A percentile compares a stretch with the other conserved stretches of the same genome.
Evolutionary conservation across 1,140 invertebrate genomes (phyloP).

Genomic region (Andricus grossulariae): DNA sequence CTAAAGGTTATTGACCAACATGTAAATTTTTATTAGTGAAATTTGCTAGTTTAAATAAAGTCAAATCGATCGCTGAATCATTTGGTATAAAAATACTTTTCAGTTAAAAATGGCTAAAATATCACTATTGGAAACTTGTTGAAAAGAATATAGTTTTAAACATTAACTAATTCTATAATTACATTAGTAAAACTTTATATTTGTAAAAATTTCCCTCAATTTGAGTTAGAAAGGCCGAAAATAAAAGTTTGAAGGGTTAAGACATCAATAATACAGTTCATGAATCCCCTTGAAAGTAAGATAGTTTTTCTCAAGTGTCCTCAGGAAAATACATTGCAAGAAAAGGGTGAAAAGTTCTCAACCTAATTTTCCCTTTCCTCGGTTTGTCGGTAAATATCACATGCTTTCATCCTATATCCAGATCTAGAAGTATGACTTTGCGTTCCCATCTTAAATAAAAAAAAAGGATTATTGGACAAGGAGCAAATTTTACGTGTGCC

Average conservation of each 20-base stretch:
- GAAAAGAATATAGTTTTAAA: no score
- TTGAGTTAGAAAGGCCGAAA: not conserved
- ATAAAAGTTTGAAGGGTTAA: not conserved
- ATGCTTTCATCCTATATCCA: conserved; percentile 4
- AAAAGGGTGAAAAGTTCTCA: conserved; percentile 19
- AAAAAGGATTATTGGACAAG: conserved; percentile 38
- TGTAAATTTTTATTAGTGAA: no score
- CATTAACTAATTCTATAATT: no score
- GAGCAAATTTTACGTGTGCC: not conserved
- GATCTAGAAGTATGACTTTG: not conserved
- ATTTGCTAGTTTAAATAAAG: no score
- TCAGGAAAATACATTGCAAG: conserved; percentile 7
- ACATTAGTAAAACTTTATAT: no score
- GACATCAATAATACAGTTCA: not conserved
- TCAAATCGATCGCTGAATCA: no score
- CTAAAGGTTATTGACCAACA: no score
- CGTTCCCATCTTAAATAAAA: conserved; percentile 8
- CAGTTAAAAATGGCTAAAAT: no score
- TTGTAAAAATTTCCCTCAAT: no score
- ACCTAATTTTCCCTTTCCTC: conserved; percentile 14
- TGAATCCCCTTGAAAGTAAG: not conserved
- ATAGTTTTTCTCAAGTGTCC: conserved; percentile 1
- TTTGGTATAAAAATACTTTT: no score
- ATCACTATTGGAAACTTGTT: no score
- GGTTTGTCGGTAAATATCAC: conserved; percentile 20